Percentiles rank a stretch among this genome's conserved stretches.
Conservation (phyloP, 2,113 vertebrate species). For the Alligator sinensis region DNA sequence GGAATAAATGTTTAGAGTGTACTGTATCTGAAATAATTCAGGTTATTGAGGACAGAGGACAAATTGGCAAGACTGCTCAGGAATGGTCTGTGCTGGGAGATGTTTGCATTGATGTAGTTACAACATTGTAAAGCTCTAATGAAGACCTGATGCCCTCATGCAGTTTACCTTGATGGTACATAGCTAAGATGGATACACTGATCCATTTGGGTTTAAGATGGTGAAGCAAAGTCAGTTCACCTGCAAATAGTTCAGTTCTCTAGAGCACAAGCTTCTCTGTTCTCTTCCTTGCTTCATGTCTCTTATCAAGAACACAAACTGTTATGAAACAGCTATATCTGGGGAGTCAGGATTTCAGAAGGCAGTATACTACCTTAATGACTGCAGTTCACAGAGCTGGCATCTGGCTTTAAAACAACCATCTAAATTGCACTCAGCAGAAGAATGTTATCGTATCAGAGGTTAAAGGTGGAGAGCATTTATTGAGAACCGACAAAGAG, state of each 20-base stretch:
- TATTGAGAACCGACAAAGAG: neutral
- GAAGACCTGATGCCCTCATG: neutral
- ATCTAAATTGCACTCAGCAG: neutral
- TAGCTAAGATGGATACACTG: neutral
- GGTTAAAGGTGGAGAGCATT: slow-evolving; percentile 18
- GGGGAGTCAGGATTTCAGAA: neutral
- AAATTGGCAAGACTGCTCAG: neutral
- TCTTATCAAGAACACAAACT: fast-evolving
- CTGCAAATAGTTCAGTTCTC: neutral
- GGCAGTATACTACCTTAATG: neutral
- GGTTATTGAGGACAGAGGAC: neutral
- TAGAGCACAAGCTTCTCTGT: neutral
- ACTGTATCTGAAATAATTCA: too few relatives aligned
- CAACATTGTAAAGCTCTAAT: neutral
- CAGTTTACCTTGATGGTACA: neutral
- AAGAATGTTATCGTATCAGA: slow-evolving; percentile 9
- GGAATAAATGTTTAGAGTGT: too few relatives aligned
- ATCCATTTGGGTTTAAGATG: neutral
- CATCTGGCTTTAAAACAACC: neutral
- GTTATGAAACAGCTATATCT: neutral
- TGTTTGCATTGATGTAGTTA: neutral
- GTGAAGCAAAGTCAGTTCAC: too few relatives aligned
- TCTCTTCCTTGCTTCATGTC: too few relatives aligned
- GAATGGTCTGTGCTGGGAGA: neutral
- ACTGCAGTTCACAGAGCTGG: neutral